phyloP scores from a whole-genome alignment of 2,888 invertebrate species.

The Scaptomyza caliginosa region DNA sequence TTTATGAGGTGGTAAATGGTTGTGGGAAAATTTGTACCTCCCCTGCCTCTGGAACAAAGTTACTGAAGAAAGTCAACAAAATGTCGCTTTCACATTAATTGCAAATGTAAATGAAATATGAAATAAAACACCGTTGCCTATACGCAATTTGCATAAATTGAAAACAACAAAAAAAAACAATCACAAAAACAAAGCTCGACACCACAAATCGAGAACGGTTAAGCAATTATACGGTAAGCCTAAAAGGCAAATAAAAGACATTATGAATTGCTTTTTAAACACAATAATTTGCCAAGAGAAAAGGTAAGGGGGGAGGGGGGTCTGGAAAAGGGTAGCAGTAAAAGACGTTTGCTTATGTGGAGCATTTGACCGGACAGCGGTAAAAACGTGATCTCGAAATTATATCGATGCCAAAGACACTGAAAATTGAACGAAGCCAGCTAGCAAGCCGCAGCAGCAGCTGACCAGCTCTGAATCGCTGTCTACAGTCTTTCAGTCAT shows the following conservation, averaged over 20 bases:
- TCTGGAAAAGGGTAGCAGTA: no score
- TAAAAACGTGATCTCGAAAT: constrained; percentile 79
- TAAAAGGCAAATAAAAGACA: constrained; percentile 39
- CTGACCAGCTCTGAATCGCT: constrained; percentile 25
- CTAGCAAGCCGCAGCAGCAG: constrained; percentile 24
- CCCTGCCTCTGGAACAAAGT: background rate
- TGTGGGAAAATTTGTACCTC: constrained; percentile 63
- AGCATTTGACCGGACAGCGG: constrained; percentile 71
- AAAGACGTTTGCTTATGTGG: constrained; percentile 54
- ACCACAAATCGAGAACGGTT: constrained; percentile 19
- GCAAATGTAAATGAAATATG: constrained; percentile 45
- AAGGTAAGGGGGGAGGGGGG: background rate
- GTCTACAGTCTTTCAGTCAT: constrained; percentile 4
- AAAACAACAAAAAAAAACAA: constrained; percentile 12
- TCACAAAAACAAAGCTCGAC: no score
- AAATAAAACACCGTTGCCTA: constrained; percentile 44
- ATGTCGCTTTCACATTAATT: constrained; percentile 77
- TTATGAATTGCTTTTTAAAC: constrained; percentile 68
- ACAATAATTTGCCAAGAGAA: constrained; percentile 31
- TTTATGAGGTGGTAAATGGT: constrained; percentile 73
- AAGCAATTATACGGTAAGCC: constrained; percentile 31
- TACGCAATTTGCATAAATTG: constrained; percentile 62
- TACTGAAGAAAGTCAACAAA: constrained; percentile 61
- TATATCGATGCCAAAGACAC: constrained; percentile 66
- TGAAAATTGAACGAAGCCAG: constrained; percentile 43